Conservation (phyloP, 1,140 invertebrate genomes). For the Neotoxoptera formosana region DNA sequence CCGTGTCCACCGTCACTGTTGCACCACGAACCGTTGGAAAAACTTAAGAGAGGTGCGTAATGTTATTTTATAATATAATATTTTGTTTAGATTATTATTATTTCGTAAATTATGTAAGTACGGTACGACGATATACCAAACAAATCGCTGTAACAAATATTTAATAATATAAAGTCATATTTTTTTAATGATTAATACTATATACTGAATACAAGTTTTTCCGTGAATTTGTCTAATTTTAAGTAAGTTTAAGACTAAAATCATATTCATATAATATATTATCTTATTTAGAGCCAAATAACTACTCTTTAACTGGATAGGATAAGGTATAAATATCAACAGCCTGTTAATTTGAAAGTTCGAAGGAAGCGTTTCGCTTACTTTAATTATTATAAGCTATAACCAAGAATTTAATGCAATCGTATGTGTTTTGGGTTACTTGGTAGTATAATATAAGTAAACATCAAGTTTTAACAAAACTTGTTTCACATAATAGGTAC, state of each 20-base stretch:
- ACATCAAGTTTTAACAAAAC: background rate
- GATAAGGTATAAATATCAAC: too few relatives aligned
- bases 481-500: background rate
- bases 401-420: background rate
- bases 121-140: too few relatives aligned
- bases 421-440: background rate
- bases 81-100: background rate
- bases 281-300: background rate
- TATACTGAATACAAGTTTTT: background rate
- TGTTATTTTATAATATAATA: background rate
- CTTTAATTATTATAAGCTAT: background rate
- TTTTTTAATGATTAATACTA: too few relatives aligned
- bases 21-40: slow-evolving; percentile 80
- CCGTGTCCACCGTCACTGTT: slow-evolving; percentile 63
- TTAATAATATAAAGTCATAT: background rate
- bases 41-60: slow-evolving; percentile 77
- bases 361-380: background rate
- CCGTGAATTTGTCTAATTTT: background rate
- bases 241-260: background rate
- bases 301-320: too few relatives aligned
- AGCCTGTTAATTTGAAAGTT: background rate
- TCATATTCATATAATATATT: background rate
- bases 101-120: background rate
- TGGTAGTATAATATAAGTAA: background rate
- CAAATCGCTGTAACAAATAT: background rate